These are phyloP conservation scores for Meandrusa payeni DNA, from an alignment of 2,888 invertebrate genomes.

Conservation along the genomic window DNA sequence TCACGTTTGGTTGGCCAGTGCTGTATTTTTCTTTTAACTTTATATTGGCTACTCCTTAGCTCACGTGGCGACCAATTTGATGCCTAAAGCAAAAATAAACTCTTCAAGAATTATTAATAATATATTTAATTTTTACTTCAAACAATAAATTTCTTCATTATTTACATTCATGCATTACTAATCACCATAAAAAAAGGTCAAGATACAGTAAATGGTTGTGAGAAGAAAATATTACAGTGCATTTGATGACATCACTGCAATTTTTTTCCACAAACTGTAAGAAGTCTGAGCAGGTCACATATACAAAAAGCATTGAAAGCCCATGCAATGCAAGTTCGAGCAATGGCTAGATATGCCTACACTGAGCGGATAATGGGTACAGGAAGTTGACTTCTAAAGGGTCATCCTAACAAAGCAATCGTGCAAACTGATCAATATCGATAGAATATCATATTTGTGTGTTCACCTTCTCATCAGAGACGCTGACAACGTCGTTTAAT, in stretches of 20 bases:
- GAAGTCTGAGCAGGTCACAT: not conserved
- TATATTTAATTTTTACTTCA: no score
- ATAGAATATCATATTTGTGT: constrained; percentile 46
- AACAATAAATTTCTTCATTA: constrained; percentile 1
- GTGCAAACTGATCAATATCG: constrained; percentile 43
- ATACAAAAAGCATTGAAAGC: constrained; percentile 38
- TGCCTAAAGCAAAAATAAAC: constrained; percentile 41
- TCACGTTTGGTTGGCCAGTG: constrained; percentile 74
- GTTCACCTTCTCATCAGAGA: constrained; percentile 76
- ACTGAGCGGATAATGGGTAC: constrained; percentile 45
- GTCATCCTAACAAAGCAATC: constrained; percentile 46
- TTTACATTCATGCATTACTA: constrained; percentile 14
- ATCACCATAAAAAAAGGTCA: constrained; percentile 10
- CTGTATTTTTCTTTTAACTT: constrained; percentile 74
- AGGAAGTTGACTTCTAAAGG: constrained; percentile 52
- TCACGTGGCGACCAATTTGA: constrained; percentile 69
- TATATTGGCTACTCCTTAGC: constrained; percentile 70
- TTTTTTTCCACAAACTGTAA: constrained; percentile 5
- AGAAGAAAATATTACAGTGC: not conserved
- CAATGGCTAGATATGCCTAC: constrained; percentile 40
- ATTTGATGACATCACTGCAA: constrained; percentile 3
- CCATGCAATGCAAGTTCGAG: constrained; percentile 56
- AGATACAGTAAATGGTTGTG: constrained; percentile 2
- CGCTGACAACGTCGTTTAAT: constrained; percentile 71
- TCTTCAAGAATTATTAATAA: not conserved